A percentile compares a stretch with the other conserved stretches of the same genome.
phyloP scores from a whole-genome alignment of 2,888 invertebrate genomes.

The Protodeltote pygarga region DNA sequence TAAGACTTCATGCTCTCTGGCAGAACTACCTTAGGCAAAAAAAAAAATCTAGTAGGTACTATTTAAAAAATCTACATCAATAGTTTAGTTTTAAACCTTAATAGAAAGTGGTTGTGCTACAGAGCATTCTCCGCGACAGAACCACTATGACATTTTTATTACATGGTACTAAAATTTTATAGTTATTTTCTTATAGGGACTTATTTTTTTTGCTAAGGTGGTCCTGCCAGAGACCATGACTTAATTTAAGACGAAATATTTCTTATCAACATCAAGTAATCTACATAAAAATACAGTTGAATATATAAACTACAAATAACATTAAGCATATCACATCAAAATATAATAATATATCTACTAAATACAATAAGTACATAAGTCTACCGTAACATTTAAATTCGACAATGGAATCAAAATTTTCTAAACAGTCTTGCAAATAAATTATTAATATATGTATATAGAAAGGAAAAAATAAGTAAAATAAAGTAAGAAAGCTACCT shows the following conservation, averaged over 20 bases:
- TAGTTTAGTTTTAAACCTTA: too few species aligned
- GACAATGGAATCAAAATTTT: constrained; percentile 48
- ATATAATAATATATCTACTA: constrained; percentile 17
- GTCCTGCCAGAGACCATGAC: background rate
- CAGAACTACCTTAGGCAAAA: too few species aligned
- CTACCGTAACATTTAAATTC: constrained; percentile 47
- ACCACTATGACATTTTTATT: too few species aligned
- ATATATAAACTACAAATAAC: constrained; percentile 12
- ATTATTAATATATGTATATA: background rate
- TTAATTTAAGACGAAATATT: too few species aligned
- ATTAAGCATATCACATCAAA: constrained; percentile 9
- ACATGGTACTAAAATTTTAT: too few species aligned
- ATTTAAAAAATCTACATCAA: too few species aligned
- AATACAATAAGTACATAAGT: constrained; percentile 21
- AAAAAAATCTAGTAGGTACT: too few species aligned
- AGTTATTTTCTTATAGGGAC: too few species aligned
- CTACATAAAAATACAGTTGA: constrained; percentile 11
- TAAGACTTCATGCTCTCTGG: too few species aligned
- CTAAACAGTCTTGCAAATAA: constrained; percentile 48
- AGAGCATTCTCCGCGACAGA: too few species aligned
- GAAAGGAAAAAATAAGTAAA: background rate
- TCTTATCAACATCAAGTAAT: constrained; percentile 11
- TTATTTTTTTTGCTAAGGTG: too few species aligned
- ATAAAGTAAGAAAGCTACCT: background rate
- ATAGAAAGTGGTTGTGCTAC: too few species aligned